Evolutionary conservation across 2,113 vertebrate species (phyloP).

Genomic region (Struthio camelus): DNA sequence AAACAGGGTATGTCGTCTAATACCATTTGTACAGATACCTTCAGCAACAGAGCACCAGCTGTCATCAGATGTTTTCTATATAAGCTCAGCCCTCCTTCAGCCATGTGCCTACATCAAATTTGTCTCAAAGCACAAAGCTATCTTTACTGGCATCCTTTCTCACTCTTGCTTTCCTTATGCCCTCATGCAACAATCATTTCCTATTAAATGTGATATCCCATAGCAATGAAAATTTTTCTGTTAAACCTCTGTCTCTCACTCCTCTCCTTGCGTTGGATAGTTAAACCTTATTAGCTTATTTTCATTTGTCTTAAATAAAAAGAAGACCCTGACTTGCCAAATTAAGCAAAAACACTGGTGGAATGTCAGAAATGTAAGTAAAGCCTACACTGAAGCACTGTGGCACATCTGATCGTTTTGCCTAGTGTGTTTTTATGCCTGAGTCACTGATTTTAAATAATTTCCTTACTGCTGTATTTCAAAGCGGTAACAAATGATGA

Average conservation of each 20-base stretch:
- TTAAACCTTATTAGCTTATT: not conserved
- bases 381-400: not conserved
- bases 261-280: not conserved
- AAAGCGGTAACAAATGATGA: not conserved
- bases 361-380: not conserved
- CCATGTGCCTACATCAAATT: not conserved
- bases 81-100: not conserved
- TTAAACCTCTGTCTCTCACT: not conserved
- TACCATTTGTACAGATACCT: not conserved
- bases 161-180: not conserved
- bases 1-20: not conserved
- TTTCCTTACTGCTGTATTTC: not conserved
- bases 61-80: not conserved
- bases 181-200: not conserved
- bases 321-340: not conserved
- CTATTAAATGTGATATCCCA: not conserved
- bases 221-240: not conserved
- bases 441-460: not conserved
- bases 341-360: not conserved
- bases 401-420: not conserved
- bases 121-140: not conserved
- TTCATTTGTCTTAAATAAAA: not conserved
- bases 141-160: not conserved
- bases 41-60: not conserved
- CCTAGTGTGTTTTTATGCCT: not conserved